Evolutionary conservation across 2,797 vertebrate genomes (phyloP), one percentile per base, ranked within the genome.

Genomic region (Odontamblyopus rebecca): DNA sequence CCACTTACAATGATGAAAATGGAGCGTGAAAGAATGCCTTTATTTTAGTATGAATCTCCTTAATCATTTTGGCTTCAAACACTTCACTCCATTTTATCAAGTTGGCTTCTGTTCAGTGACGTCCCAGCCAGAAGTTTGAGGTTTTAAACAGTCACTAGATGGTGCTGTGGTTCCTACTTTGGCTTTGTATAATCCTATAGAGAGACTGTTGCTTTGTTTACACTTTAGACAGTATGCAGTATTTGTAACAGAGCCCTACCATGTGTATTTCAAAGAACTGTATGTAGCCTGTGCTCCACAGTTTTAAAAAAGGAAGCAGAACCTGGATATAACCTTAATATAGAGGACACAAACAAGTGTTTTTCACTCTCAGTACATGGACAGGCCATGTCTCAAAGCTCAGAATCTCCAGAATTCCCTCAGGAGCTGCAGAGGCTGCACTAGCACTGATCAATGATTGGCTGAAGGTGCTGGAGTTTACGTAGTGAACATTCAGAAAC

Each of bases 71-170:
- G 57, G n/a, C 41, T 66, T 64, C 11, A 61, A 60, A 68, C 19
- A 2, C 15, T 51, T 50, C 2, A 75, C 30, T 70, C 1, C 61
- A 3, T 54, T 38, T 30, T 26, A 18, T 32, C 32, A 8, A 19
- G 67, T 59, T 38, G 38, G 9, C 1, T 26, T 7, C 61, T 72
- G 68, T 62, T 63, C 23, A 68, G 50, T 11, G 5, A 54, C 18
- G 62, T 15, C 13, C 16, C 19, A 26, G 30, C 2, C 64, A 68
- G 23, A 54, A 32, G 82, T 68, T 30, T 26, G 18, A 48, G 65
- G 62, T 35, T 50, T 18, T n/a, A 5, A 65, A 11, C 57, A 1
- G 73, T 88, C 92, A 93, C 91, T 76, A 90, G 92, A 89, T 92
- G 92, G 91, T 71, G 91, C 88, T 91, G 76, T 85, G 32, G 12